Base-by-base conservation (phyloP, 2,113 vertebrate species). In the Phoenicopterus ruber region DNA sequence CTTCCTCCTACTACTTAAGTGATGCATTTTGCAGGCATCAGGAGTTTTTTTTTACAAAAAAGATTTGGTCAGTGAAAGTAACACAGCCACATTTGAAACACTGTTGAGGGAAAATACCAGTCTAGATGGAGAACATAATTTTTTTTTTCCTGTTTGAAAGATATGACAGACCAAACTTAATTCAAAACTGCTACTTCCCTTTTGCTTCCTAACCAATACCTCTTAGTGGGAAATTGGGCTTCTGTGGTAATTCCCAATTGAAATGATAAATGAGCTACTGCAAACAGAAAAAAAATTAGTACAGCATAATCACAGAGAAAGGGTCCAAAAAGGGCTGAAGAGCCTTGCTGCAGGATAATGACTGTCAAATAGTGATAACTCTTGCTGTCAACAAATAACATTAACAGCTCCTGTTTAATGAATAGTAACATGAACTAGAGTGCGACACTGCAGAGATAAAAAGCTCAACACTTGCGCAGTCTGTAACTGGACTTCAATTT, bases 261-360 rank as follows among this genome's bases (percentile, higher is more conserved):
- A 94, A 94, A 76, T 81, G 91, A 96, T 87, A 96, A 96, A 97
- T 87, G 72, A 94, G 47, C 24, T 94, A 59, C 52, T 71, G 25
- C 36, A 63, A 58, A 77, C 18, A 58, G 49, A 74, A 82, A 95
- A 95, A 31, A 87, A 72, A 36, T 6, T 55, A 57, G 77, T 54
- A 49, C 52, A 58, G 22, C 22, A 32, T 93, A 76, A 88, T 94
- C 82, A 77, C 49, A 90, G 62, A 82, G 58, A 91, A 89, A 87
- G 36, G 58, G 50, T 62, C 50, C 49, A 42, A 66, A 89, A 74
- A 80, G 52, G 70, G 73, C 86, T 89, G 77, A 94, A 90, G 31
- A 91, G 34, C 57, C 58, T 87, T 93, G 46, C 77, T 89, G 66
- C 32, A 80, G 92, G 83, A 94, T 94, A 96, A 84, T 54, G 66